These are phyloP conservation scores for Chrysomela aeneicollis DNA, from an alignment of 2,888 invertebrate species.

Conservation along the genomic window DNA sequence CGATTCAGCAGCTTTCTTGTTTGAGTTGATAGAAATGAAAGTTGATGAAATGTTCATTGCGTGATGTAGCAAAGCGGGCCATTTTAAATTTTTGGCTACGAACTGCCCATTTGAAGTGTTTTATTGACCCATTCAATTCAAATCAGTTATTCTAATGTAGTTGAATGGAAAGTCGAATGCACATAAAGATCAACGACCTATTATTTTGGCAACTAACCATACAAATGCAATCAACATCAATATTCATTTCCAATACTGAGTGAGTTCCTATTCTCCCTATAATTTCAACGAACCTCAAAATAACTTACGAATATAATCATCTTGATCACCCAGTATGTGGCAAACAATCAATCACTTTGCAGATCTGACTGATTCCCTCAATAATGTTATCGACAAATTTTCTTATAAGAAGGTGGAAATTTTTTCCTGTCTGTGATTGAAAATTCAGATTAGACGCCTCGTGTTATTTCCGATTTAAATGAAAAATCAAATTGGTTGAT, in stretches of 20 bases:
- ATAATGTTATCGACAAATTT: slow-evolving; percentile 20
- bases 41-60: no score
- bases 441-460: slow-evolving; percentile 34
- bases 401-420: slow-evolving; percentile 24
- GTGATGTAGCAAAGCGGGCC: no score
- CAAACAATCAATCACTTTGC: no score
- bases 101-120: slow-evolving; percentile 12
- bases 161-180: slow-evolving; percentile 18
- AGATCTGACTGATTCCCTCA: no score
- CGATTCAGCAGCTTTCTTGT: no score
- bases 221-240: no score
- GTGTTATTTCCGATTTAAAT: slow-evolving; percentile 39
- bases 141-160: slow-evolving; percentile 30
- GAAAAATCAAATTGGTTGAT: slow-evolving; percentile 23
- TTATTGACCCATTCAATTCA: slow-evolving; percentile 32
- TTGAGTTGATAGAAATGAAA: no score
- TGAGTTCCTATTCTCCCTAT: no score
- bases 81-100: background rate
- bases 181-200: slow-evolving; percentile 8
- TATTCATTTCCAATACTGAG: no score
- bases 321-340: no score
- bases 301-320: no score
- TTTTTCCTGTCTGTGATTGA: slow-evolving; percentile 40
- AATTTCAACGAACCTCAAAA: no score
- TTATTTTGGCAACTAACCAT: slow-evolving; percentile 1